phyloP scores from a whole-genome alignment of 2,113 vertebrate genomes.

The Capra hircus region DNA sequence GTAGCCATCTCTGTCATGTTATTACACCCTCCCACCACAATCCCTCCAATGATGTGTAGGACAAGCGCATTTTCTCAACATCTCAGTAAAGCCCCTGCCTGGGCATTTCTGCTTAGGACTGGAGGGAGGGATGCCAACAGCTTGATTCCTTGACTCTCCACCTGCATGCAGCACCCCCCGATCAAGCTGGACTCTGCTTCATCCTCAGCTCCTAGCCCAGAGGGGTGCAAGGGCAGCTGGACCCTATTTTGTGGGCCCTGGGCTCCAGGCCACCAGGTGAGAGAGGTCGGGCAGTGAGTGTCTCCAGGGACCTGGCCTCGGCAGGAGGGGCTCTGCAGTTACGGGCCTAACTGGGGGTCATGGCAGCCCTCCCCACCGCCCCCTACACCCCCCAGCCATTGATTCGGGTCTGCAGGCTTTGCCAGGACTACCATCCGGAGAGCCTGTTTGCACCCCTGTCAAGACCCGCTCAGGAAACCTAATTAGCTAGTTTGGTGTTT shows the following conservation, averaged over 20 bases:
- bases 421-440: constrained; percentile 71
- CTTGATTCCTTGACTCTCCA: not conserved
- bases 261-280: not conserved
- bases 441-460: constrained; percentile 81
- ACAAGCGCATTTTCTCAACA: not conserved
- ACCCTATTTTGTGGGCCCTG: not conserved
- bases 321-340: constrained; percentile 70
- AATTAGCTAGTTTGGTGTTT: constrained; percentile 92
- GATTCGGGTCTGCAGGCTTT: constrained; percentile 64
- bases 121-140: not conserved
- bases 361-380: constrained; percentile 21
- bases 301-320: not conserved
- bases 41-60: not conserved
- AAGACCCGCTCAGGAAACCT: constrained; percentile 87
- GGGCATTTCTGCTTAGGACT: not conserved
- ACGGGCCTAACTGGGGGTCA: constrained; percentile 73
- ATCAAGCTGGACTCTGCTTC: not conserved
- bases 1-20: not conserved
- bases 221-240: not conserved
- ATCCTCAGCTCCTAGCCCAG: not conserved
- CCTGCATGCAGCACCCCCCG: not conserved
- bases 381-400: not conserved
- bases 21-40: not conserved
- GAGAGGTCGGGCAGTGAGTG: not conserved
- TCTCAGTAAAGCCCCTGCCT: not conserved